A percentile compares a stretch with the other conserved stretches of the same genome.
Evolutionary conservation across 2,888 invertebrate genomes (phyloP).

Genomic region (Heliconius hortense): DNA sequence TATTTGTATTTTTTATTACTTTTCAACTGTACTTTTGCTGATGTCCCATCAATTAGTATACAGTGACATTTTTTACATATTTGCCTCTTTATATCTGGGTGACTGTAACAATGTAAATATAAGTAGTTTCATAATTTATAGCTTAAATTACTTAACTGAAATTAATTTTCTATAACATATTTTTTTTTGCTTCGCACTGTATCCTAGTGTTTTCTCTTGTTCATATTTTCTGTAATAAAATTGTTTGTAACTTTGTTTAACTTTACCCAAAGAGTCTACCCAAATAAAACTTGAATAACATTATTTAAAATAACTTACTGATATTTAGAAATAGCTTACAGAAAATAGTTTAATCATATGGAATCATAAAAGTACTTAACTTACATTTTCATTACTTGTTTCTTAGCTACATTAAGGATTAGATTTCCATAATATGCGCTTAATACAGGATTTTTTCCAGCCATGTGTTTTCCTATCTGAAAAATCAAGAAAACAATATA

Average conservation of each 20-base stretch:
- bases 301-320: not conserved
- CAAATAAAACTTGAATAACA: not conserved
- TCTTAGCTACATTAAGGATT: conserved; percentile 80
- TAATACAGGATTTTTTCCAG: conserved; percentile 61
- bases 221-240: no score
- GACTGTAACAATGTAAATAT: conserved; percentile 57
- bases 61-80: conserved; percentile 83
- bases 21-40: conserved; percentile 75
- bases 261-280: no score
- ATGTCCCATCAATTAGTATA: conserved; percentile 75
- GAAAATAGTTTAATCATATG: not conserved
- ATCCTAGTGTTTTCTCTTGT: no score
- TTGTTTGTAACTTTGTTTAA: no score
- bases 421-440: conserved; percentile 82
- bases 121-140: not conserved
- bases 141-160: not conserved
- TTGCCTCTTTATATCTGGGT: conserved; percentile 82
- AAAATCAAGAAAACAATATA: conserved; percentile 30
- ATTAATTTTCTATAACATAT: not conserved
- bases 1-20: conserved; percentile 66
- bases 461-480: conserved; percentile 79
- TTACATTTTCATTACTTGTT: conserved; percentile 81
- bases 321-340: not conserved
- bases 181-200: not conserved
- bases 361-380: conserved; percentile 4